These are phyloP conservation scores for Blastobasis adustella DNA, from an alignment of 2,888 invertebrate species.

Conservation along the genomic window DNA sequence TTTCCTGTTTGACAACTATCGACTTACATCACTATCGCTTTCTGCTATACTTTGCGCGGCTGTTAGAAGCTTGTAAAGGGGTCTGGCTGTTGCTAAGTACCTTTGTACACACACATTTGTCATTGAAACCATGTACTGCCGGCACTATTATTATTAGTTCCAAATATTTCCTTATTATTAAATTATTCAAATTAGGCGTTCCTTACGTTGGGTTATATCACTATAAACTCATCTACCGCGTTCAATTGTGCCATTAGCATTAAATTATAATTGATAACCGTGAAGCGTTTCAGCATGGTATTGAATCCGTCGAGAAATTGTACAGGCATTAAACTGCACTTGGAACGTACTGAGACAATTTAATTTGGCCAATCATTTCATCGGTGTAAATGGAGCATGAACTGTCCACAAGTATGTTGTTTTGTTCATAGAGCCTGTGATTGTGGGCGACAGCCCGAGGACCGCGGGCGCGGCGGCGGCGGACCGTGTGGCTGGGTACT, in stretches of 20 bases:
- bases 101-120: conserved; percentile 41
- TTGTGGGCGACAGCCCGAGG: conserved; percentile 31
- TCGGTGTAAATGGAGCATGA: conserved; percentile 60
- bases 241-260: conserved; percentile 37
- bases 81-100: conserved; percentile 65
- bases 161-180: conserved; percentile 53
- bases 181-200: conserved; percentile 38
- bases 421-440: conserved; percentile 54
- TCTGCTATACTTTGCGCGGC: conserved; percentile 62
- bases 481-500: conserved; percentile 29
- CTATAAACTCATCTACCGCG: conserved; percentile 28
- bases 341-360: conserved; percentile 38
- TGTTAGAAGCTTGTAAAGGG: conserved; percentile 68
- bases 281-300: conserved; percentile 24
- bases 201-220: conserved; percentile 24
- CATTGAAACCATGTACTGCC: conserved; percentile 55
- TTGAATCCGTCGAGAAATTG: conserved; percentile 32
- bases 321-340: conserved; percentile 30
- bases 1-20: conserved; percentile 74
- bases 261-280: conserved; percentile 32
- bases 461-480: no score
- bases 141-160: conserved; percentile 52
- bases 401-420: conserved; percentile 44
- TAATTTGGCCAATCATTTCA: conserved; percentile 61
- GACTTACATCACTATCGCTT: conserved; percentile 73